Conservation (phyloP, 30 jellyfish, hydroid and myxozoan genomes). For the Chrysaora quinquecirrha region DNA sequence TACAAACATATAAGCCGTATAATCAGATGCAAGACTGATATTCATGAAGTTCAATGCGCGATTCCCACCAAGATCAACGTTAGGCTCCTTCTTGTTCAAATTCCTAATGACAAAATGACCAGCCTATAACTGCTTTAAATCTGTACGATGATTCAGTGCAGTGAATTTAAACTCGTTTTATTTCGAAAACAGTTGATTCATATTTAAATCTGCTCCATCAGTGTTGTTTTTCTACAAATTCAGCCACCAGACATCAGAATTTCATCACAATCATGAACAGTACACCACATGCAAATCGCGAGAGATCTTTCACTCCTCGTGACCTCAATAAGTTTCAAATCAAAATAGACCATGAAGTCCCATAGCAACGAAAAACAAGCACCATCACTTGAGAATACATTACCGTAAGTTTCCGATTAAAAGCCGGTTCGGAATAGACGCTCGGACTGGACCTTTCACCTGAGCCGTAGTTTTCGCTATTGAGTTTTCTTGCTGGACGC, state of each 20-base stretch:
- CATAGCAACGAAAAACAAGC: constrained; percentile 8
- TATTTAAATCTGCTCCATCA: constrained; percentile 9
- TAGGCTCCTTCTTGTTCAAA: not conserved
- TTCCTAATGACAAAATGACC: not conserved
- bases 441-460: too few relatives aligned
- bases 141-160: not conserved
- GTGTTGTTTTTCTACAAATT: constrained; percentile 39
- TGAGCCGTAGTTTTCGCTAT: too few relatives aligned
- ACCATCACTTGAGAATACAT: too few relatives aligned
- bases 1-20: too few relatives aligned
- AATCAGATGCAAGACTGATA: too few relatives aligned
- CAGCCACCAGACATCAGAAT: constrained; percentile 65
- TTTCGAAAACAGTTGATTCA: constrained; percentile 32
- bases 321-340: constrained; percentile 50
- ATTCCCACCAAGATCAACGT: too few relatives aligned
- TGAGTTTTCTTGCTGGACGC: too few relatives aligned
- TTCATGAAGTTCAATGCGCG: too few relatives aligned
- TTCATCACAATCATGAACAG: constrained; percentile 49
- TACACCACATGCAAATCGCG: constrained; percentile 70
- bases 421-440: too few relatives aligned
- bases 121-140: not conserved
- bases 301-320: constrained; percentile 72
- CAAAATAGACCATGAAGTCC: constrained; percentile 51
- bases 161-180: not conserved
- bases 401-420: too few relatives aligned